Conservation (phyloP, 2,797 vertebrate species). For the Rhadinocentrus ornatus region DNA sequence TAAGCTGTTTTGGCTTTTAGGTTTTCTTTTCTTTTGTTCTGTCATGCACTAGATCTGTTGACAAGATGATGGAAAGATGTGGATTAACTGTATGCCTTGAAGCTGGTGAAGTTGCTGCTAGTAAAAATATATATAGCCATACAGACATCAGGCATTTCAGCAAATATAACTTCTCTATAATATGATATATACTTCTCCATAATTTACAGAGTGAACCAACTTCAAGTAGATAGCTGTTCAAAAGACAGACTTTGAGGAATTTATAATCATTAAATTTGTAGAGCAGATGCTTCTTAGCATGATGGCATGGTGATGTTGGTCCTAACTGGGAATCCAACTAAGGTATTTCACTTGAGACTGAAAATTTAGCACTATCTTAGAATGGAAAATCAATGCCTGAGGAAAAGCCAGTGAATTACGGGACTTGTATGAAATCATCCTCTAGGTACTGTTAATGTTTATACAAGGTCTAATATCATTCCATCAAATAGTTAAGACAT, state of each 20-base stretch:
- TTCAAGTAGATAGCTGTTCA: background rate
- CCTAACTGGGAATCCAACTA: background rate
- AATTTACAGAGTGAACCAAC: background rate
- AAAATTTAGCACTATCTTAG: no score
- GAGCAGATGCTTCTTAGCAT: background rate
- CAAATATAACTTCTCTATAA: background rate
- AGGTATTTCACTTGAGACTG: no score
- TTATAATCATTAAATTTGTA: background rate
- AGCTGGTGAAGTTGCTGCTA: background rate
- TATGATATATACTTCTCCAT: no score
- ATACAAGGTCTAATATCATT: no score
- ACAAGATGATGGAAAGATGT: background rate
- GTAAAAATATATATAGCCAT: background rate
- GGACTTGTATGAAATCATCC: no score
- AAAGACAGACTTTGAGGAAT: background rate
- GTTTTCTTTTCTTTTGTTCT: background rate
- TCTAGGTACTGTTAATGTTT: no score
- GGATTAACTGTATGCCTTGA: background rate
- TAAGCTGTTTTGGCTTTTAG: background rate
- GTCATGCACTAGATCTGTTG: conserved; percentile 9
- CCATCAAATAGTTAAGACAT: no score
- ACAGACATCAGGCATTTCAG: background rate
- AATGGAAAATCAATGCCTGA: no score
- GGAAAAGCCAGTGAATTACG: no score
- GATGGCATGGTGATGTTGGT: background rate